Conservation (phyloP, 2,888 invertebrate species). For the Dasysyrphus albostriatus region DNA sequence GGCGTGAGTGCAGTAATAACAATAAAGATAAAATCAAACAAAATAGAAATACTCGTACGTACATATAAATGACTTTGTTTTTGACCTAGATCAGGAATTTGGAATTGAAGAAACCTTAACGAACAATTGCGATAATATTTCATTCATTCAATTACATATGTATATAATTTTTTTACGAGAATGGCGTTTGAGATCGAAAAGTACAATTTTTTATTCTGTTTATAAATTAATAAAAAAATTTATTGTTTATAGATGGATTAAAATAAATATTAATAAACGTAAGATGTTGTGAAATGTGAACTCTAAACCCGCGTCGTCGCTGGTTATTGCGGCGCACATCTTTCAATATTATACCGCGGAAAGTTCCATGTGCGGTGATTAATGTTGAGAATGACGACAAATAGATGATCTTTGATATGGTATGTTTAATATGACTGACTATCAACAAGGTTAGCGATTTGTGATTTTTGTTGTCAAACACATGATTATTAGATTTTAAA, state of each 20-base stretch:
- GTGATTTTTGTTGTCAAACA: not conserved
- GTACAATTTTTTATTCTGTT: not conserved
- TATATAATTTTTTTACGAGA: not conserved
- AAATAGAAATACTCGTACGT: too few species aligned
- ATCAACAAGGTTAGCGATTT: not conserved
- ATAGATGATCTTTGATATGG: conserved; percentile 25
- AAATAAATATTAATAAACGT: not conserved
- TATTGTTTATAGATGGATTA: not conserved
- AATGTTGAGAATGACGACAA: conserved; percentile 34
- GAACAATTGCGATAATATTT: conserved; percentile 39
- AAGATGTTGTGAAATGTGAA: not conserved
- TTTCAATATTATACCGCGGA: conserved; percentile 11
- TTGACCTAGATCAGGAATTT: conserved; percentile 63
- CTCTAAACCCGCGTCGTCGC: too few species aligned
- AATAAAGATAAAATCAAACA: conserved; percentile 18
- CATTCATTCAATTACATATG: conserved; percentile 65
- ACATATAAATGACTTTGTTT: conserved; percentile 35
- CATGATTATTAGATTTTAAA: not conserved
- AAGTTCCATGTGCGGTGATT: conserved; percentile 27
- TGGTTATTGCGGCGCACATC: not conserved
- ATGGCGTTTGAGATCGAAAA: not conserved
- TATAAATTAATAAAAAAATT: too few species aligned
- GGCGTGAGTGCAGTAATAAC: not conserved
- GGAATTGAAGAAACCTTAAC: conserved; percentile 12
- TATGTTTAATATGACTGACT: not conserved